phyloP scores from a whole-genome alignment of 2,888 invertebrate genomes.

The Caenorhabditis sp. region DNA sequence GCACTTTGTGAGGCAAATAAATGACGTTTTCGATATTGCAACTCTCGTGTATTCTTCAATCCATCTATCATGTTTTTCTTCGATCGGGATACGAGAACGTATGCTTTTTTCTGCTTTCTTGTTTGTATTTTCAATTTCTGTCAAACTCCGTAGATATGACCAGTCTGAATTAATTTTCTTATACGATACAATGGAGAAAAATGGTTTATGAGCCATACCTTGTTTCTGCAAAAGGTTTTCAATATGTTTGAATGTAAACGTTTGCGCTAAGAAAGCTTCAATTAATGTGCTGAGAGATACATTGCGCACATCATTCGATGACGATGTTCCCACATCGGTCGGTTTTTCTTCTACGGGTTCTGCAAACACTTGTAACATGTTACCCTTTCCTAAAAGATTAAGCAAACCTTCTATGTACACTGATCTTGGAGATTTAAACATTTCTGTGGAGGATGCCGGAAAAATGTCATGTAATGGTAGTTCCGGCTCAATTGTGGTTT shows the following conservation, averaged over 20 bases:
- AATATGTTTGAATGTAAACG: no score
- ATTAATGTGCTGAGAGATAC: neutral
- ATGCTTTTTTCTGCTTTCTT: conserved; percentile 36
- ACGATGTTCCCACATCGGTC: no score
- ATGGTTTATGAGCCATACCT: no score
- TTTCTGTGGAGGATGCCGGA: conserved; percentile 67
- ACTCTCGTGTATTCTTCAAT: conserved; percentile 49
- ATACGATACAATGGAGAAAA: no score
- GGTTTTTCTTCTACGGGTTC: no score
- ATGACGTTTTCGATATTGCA: conserved; percentile 8
- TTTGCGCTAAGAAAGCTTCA: neutral
- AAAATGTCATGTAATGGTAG: conserved; percentile 72
- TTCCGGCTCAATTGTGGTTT: conserved; percentile 73
- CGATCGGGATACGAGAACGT: conserved; percentile 9
- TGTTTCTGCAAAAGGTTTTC: no score
- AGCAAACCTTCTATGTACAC: conserved; percentile 18
- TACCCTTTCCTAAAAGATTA: no score
- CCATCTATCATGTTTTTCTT: conserved; percentile 20
- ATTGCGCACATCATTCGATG: no score
- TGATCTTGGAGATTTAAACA: conserved; percentile 31
- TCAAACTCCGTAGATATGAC: conserved; percentile 45
- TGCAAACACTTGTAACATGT: no score
- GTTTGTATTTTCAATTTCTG: conserved; percentile 56
- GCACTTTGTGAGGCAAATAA: conserved; percentile 24
- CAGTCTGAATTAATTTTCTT: conserved; percentile 49